phyloP scores from a whole-genome alignment of 2,113 vertebrate genomes.

The Pycnonotus jocosus region DNA sequence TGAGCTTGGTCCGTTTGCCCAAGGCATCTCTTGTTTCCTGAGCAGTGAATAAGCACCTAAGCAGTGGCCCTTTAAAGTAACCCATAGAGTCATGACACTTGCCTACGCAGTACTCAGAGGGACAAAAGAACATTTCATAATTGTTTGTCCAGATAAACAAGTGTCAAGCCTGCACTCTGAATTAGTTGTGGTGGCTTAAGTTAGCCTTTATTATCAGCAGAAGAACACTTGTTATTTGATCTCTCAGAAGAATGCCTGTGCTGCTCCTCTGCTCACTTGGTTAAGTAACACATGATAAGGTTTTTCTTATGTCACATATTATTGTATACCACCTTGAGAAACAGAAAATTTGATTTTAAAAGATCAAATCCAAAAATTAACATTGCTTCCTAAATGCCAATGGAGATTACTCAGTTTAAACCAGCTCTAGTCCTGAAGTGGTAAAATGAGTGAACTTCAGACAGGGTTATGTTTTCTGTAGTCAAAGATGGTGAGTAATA shows the following conservation, averaged over 20 bases:
- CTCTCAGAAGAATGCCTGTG: not conserved
- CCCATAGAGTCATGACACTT: not conserved
- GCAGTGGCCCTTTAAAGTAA: slow-evolving; percentile 38
- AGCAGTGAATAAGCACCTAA: not conserved
- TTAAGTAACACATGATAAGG: not conserved
- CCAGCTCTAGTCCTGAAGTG: not conserved
- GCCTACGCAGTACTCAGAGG: not conserved
- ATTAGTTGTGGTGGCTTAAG: slow-evolving; percentile 21
- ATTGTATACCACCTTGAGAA: not conserved
- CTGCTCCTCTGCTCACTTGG: not conserved
- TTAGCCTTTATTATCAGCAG: slow-evolving; percentile 25
- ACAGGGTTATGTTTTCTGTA: not conserved
- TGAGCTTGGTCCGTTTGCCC: not conserved
- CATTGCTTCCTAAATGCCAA: not conserved
- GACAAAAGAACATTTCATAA: slow-evolving; percentile 56
- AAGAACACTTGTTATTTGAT: not conserved
- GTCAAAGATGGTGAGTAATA: not conserved
- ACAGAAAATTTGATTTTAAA: not conserved
- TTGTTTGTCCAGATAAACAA: slow-evolving; percentile 61
- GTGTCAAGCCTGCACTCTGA: slow-evolving; percentile 20
- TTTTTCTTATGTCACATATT: not conserved
- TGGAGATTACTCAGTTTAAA: not conserved
- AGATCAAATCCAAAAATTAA: not conserved
- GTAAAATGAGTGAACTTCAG: not conserved
- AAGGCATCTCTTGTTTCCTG: not conserved